These are phyloP conservation scores for Ammodytes dubius DNA, from an alignment of 2,113 vertebrate genomes.

Conservation along the genomic window DNA sequence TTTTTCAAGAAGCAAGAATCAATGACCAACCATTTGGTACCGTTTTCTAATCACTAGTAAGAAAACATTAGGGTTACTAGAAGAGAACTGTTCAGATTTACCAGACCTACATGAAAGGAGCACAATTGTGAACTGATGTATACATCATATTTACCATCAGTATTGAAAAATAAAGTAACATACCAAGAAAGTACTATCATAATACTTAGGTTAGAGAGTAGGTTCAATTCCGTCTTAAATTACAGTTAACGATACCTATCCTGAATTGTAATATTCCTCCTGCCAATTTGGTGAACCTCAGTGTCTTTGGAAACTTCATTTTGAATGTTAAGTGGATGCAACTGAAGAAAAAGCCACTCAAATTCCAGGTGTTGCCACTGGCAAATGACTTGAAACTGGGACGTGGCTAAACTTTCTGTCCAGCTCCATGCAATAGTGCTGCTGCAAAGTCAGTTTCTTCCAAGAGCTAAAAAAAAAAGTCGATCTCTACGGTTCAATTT, in stretches of 20 bases:
- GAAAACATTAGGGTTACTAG: neutral
- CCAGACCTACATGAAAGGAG: neutral
- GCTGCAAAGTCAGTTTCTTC: constrained; percentile 28
- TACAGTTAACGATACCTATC: neutral
- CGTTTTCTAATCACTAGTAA: neutral
- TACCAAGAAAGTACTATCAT: neutral
- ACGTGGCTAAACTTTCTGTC: constrained; percentile 53
- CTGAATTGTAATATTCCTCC: constrained; percentile 16
- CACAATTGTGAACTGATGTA: neutral
- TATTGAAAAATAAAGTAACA: no score
- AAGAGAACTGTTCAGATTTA: neutral
- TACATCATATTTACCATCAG: no score
- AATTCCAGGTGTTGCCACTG: constrained; percentile 55
- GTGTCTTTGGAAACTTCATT: constrained; percentile 30
- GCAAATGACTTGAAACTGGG: constrained; percentile 57
- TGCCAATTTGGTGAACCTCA: constrained; percentile 51
- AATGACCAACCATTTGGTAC: neutral
- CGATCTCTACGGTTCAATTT: constrained; percentile 79
- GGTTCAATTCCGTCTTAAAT: neutral
- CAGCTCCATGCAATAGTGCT: constrained; percentile 30
- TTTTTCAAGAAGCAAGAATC: neutral
- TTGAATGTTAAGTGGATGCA: constrained; percentile 15
- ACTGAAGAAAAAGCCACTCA: constrained; percentile 48
- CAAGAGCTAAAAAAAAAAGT: constrained; percentile 51
- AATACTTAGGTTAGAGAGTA: neutral